Evolutionary conservation across 2,797 vertebrate genomes (phyloP).

Genomic region (Gymnothorax reevesii): DNA sequence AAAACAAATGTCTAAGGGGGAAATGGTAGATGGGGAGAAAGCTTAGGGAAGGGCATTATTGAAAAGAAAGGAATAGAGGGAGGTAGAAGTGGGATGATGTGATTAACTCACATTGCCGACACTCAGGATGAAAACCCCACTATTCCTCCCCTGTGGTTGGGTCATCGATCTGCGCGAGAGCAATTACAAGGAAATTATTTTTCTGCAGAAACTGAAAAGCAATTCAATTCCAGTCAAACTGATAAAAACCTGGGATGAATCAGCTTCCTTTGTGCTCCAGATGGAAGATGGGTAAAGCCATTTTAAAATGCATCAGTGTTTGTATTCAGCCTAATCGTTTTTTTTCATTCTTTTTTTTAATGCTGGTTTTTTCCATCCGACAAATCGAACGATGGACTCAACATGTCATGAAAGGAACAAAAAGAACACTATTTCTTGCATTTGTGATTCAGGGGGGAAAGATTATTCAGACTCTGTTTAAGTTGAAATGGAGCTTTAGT

Average conservation of each 20-base stretch:
- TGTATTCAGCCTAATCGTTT: not conserved
- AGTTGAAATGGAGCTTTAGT: not conserved
- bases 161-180: slow-evolving; percentile 52
- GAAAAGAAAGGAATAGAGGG: too few species aligned
- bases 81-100: not conserved
- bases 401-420: not conserved
- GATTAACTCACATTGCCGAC: slow-evolving; percentile 55
- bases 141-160: slow-evolving; percentile 58
- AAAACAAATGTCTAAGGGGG: too few species aligned
- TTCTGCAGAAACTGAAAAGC: not conserved
- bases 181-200: not conserved
- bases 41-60: too few species aligned
- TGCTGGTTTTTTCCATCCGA: not conserved
- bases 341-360: not conserved
- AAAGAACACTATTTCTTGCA: not conserved
- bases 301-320: not conserved
- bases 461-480: not conserved
- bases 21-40: too few species aligned
- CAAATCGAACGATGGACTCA: not conserved
- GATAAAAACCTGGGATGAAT: not conserved
- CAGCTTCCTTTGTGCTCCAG: not conserved
- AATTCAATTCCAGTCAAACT: not conserved
- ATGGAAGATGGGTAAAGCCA: not conserved
- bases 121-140: slow-evolving; percentile 63
- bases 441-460: not conserved